Conservation (phyloP, 2,113 vertebrate species). For the Leucosticte australis region DNA sequence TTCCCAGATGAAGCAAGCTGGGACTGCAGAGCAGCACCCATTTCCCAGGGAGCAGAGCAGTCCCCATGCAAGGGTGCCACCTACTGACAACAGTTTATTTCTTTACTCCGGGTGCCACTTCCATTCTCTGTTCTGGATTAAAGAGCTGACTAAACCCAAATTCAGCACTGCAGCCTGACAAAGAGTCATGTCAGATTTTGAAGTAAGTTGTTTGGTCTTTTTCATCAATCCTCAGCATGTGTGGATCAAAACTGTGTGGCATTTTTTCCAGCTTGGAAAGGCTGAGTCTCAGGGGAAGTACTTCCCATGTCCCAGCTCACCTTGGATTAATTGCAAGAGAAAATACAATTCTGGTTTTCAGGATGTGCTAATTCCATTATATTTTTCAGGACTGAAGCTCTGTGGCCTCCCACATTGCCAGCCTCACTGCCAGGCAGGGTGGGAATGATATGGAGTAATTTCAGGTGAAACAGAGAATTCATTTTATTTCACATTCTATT, state of each 20-base stretch:
- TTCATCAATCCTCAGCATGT: not conserved
- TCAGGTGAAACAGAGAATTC: not conserved
- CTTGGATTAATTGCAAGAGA: not conserved
- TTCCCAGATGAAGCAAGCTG: accelerated
- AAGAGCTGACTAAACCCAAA: not conserved
- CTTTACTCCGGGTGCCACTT: accelerated
- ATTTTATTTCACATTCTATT: not conserved
- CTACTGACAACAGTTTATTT: not conserved
- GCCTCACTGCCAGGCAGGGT: not conserved
- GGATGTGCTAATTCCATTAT: not conserved
- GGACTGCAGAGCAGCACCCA: not conserved
- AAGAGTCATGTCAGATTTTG: accelerated
- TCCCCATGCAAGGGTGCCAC: not conserved
- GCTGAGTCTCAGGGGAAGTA: not conserved
- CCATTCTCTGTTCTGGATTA: not conserved
- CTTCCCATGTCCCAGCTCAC: not conserved
- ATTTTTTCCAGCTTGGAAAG: not conserved
- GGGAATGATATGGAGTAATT: not conserved
- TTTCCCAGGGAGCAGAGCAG: no score
- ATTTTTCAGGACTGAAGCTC: not conserved
- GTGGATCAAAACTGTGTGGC: not conserved
- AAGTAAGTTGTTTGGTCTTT: not conserved
- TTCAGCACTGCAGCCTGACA: not conserved
- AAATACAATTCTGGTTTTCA: not conserved
- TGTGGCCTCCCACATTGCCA: not conserved